phyloP scores from a whole-genome alignment of 2,113 vertebrate species.

The Sminthopsis crassicaudata region DNA sequence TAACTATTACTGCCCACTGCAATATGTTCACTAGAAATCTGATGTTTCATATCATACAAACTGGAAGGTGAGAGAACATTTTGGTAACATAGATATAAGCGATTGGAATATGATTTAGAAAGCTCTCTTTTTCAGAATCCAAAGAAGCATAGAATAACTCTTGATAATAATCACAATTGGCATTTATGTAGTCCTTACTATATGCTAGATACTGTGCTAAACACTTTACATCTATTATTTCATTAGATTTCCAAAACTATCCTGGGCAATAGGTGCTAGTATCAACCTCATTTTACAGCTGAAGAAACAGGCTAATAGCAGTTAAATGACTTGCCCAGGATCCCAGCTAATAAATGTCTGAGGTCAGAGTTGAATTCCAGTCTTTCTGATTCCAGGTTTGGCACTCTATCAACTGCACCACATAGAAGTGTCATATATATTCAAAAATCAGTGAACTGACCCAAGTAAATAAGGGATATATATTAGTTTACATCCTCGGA shows the following conservation, averaged over 20 bases:
- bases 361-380: background rate
- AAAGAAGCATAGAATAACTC: background rate
- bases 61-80: background rate
- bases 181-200: background rate
- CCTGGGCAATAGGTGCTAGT: background rate
- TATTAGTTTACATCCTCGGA: background rate
- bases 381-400: background rate
- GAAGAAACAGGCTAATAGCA: background rate
- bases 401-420: background rate
- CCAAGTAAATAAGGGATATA: background rate
- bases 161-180: background rate
- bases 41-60: background rate
- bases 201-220: background rate
- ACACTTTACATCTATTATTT: background rate
- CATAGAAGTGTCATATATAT: background rate
- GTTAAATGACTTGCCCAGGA: background rate
- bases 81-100: background rate
- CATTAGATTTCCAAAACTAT: background rate
- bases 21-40: background rate
- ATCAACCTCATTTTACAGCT: background rate
- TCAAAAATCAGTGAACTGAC: background rate
- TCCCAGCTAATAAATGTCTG: background rate
- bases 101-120: background rate
- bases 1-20: background rate
- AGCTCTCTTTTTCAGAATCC: background rate